Conservation (phyloP, 30 jellyfish, hydroid and myxozoan species). For the Pelagia noctiluca region DNA sequence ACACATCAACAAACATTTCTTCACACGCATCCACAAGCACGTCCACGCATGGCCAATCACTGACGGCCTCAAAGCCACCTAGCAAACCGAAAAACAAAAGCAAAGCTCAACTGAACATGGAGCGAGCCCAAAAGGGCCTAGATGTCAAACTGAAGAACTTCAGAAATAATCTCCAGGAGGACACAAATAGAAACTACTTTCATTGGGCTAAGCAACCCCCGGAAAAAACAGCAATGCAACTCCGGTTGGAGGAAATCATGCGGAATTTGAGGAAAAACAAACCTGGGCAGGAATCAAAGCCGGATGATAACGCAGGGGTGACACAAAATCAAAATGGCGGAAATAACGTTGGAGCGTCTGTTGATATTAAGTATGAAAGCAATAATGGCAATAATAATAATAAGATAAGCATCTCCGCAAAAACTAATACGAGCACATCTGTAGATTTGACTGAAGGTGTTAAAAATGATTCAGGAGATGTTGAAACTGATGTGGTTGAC, state of each 20-base stretch:
- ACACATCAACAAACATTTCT: too few relatives aligned
- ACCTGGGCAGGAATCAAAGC: too few relatives aligned
- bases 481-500: constrained; percentile 9
- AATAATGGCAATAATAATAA: constrained; percentile 11
- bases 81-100: constrained; percentile 7
- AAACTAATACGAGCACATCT: not conserved
- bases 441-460: not conserved
- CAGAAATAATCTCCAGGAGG: not conserved
- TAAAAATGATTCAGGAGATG: not conserved
- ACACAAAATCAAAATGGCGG: not conserved
- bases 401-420: not conserved
- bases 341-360: constrained; percentile 28
- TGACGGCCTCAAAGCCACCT: not conserved
- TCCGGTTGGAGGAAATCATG: constrained; percentile 27
- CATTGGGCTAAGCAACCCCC: constrained; percentile 28
- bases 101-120: constrained; percentile 22
- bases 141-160: not conserved
- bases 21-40: too few relatives aligned
- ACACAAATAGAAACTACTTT: constrained; percentile 34
- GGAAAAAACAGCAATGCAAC: constrained; percentile 48
- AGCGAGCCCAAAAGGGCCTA: constrained; percentile 13
- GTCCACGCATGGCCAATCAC: not conserved
- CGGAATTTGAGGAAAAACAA: constrained; percentile 14
- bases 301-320: not conserved
- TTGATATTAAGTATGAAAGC: constrained; percentile 33